Evolutionary conservation across 1,140 invertebrate species (phyloP).

Genomic region (Trissolcus basalis): DNA sequence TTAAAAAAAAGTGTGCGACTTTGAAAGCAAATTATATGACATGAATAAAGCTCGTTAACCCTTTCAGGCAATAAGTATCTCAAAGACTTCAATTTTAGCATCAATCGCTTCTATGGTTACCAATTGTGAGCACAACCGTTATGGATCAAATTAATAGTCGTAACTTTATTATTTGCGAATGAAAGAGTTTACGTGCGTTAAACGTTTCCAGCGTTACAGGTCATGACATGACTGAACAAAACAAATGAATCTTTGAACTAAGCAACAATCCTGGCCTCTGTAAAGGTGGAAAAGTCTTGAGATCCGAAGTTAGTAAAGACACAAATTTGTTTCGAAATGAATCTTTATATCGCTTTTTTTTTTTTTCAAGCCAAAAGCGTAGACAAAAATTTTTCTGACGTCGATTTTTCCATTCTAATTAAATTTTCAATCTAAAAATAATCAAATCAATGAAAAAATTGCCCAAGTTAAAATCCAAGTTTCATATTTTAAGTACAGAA

Average conservation of each 20-base stretch:
- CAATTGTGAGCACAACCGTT: slow-evolving; percentile 4
- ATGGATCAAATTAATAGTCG: background rate
- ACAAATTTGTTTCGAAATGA: slow-evolving; percentile 48
- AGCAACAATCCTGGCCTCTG: slow-evolving; percentile 12
- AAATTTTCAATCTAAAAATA: no score
- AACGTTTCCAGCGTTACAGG: slow-evolving; percentile 44
- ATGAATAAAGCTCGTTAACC: slow-evolving; percentile 56
- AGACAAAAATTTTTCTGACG: no score
- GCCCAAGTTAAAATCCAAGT: no score
- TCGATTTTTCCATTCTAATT: no score
- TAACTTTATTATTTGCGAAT: slow-evolving; percentile 34
- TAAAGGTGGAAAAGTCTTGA: slow-evolving; percentile 49
- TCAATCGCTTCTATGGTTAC: slow-evolving; percentile 18
- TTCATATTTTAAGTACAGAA: no score
- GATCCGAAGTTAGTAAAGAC: slow-evolving; percentile 58
- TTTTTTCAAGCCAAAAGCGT: no score
- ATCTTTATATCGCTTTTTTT: background rate
- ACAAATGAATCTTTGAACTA: background rate
- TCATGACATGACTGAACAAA: slow-evolving; percentile 2
- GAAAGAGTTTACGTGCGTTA: slow-evolving; percentile 52
- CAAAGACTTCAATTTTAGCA: slow-evolving; percentile 8
- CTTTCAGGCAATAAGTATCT: slow-evolving; percentile 39
- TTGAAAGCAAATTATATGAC: slow-evolving; percentile 55
- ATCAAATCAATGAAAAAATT: no score
- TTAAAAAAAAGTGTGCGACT: slow-evolving; percentile 39